Conservation (phyloP, 2,113 vertebrate species). For the Siphamia tubifer region DNA sequence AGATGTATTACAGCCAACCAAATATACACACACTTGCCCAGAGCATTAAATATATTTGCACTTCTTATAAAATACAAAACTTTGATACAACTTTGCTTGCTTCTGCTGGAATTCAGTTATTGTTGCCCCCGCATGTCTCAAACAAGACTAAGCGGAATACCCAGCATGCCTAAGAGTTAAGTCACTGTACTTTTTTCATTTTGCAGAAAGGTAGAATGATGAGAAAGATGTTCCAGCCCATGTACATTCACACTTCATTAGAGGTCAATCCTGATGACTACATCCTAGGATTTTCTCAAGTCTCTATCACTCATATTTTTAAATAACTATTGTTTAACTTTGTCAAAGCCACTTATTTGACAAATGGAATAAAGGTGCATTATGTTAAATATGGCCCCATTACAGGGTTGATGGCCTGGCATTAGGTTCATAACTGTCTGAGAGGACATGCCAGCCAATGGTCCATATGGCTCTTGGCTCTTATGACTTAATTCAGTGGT, state of each 20-base stretch:
- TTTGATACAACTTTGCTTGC: not conserved
- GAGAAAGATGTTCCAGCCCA: not conserved
- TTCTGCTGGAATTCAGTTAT: not conserved
- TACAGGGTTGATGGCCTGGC: not conserved
- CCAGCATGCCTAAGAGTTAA: not conserved
- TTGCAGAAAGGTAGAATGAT: not conserved
- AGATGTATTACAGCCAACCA: conserved; percentile 14
- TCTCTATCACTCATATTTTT: too few species aligned
- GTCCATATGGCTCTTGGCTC: not conserved
- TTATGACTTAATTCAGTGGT: not conserved
- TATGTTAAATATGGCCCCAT: too few species aligned
- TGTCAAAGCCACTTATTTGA: not conserved
- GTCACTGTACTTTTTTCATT: not conserved
- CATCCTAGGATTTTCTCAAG: not conserved
- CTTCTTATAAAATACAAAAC: too few species aligned
- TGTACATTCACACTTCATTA: too few species aligned
- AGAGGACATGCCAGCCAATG: not conserved
- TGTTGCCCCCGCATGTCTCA: not conserved
- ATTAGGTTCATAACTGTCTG: not conserved
- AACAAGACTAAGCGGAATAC: not conserved
- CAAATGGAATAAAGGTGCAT: not conserved
- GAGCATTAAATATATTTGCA: not conserved
- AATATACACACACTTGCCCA: conserved; percentile 7
- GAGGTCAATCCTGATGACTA: not conserved
- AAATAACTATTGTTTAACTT: not conserved